Conservation (phyloP, 2,888 invertebrate genomes). For the Spatulosminthurus flaviceps region DNA sequence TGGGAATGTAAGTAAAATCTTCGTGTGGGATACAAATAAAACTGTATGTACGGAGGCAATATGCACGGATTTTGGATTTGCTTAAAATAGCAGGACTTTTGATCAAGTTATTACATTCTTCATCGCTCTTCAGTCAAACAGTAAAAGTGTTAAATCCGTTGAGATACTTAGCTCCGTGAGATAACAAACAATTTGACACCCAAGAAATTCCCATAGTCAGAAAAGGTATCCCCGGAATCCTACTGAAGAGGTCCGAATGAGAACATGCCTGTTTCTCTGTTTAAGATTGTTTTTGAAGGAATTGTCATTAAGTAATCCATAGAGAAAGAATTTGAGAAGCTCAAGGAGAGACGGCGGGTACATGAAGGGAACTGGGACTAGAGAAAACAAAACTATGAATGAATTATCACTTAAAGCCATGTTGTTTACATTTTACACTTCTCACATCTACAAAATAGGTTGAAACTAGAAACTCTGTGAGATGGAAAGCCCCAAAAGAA, state of each 20-base stretch:
- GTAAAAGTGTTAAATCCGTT: too few relatives aligned
- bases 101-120: too few relatives aligned
- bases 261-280: not conserved
- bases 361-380: slow-evolving; percentile 21
- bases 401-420: slow-evolving; percentile 18
- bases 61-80: too few relatives aligned
- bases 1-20: too few relatives aligned
- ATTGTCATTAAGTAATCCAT: slow-evolving; percentile 3
- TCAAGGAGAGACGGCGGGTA: not conserved
- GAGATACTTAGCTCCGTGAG: too few relatives aligned
- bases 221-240: too few relatives aligned
- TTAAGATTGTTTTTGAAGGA: slow-evolving; percentile 1
- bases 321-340: not conserved
- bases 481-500: not conserved
- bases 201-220: too few relatives aligned
- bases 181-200: too few relatives aligned
- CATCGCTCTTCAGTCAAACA: too few relatives aligned
- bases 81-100: too few relatives aligned
- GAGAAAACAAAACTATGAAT: slow-evolving; percentile 23
- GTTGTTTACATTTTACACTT: slow-evolving; percentile 25
- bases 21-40: too few relatives aligned
- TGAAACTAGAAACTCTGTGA: not conserved
- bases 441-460: not conserved
- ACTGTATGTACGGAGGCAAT: too few relatives aligned
- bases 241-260: not conserved